Conservation (phyloP, 2,797 vertebrate genomes). For the Gephyroberyx darwinii region DNA sequence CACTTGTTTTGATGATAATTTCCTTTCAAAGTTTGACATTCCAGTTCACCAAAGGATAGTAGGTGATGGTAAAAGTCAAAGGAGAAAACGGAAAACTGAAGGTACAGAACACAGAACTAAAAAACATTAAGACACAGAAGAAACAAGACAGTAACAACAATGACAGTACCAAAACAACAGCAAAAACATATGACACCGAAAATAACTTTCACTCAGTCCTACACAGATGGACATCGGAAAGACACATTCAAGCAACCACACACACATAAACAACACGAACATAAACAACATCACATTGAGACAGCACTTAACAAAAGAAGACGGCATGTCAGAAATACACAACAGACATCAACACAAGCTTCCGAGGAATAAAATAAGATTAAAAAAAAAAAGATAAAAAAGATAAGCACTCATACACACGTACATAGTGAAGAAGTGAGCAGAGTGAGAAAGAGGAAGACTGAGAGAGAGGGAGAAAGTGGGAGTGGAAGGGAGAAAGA, state of each 20-base stretch:
- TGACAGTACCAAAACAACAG: constrained; percentile 31
- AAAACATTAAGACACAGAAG: constrained; percentile 18
- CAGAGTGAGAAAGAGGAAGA: constrained; percentile 8
- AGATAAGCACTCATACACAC: constrained; percentile 7
- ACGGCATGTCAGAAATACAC: constrained; percentile 44
- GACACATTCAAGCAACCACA: constrained; percentile 24
- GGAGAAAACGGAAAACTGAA: constrained; percentile 45
- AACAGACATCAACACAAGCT: constrained; percentile 20
- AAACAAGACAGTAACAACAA: constrained; percentile 14
- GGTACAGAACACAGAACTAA: constrained; percentile 60
- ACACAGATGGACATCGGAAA: constrained; percentile 11
- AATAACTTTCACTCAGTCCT: constrained; percentile 38
- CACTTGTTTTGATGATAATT: constrained; percentile 18
- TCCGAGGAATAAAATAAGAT: constrained; percentile 5
- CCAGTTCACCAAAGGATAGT: constrained; percentile 27
- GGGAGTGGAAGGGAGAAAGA: constrained; percentile 17
- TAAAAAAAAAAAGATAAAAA: constrained; percentile 20
- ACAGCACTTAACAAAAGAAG: constrained; percentile 49
- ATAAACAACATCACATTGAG: constrained; percentile 12
- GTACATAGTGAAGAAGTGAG: constrained; percentile 20
- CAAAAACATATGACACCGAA: constrained; percentile 38
- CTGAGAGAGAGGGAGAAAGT: background rate
- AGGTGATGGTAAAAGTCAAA: constrained; percentile 47
- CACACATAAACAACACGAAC: constrained; percentile 28
- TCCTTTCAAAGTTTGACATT: constrained; percentile 20